phyloP scores from a whole-genome alignment of 2,797 vertebrate species.

The Xenentodon cancila region DNA sequence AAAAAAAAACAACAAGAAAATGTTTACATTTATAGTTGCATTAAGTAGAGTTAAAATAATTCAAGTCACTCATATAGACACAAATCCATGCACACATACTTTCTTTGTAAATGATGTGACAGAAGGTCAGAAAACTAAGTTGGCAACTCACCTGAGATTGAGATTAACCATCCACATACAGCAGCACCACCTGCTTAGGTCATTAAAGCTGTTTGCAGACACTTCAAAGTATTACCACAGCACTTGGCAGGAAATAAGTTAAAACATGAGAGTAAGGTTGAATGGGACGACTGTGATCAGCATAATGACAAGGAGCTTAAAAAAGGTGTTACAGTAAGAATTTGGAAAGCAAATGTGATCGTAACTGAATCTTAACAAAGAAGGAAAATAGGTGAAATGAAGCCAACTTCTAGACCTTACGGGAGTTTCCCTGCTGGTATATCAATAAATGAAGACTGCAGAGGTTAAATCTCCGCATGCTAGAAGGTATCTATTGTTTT shows the following conservation, averaged over 20 bases:
- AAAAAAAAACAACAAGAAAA: no score
- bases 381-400: neutral
- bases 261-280: constrained; percentile 27
- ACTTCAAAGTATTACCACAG: constrained; percentile 40
- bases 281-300: constrained; percentile 13
- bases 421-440: neutral
- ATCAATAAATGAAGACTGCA: neutral
- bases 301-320: constrained; percentile 3
- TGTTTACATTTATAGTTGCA: no score
- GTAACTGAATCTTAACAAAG: neutral
- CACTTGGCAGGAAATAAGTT: constrained; percentile 26
- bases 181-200: constrained; percentile 12
- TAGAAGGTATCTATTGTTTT: neutral
- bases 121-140: neutral
- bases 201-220: constrained; percentile 19
- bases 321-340: constrained; percentile 3
- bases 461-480: neutral
- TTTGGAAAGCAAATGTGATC: constrained; percentile 8
- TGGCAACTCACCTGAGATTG: neutral
- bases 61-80: no score
- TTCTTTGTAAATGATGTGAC: neutral
- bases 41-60: no score
- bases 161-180: neutral
- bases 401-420: neutral
- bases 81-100: no score